phyloP scores from a whole-genome alignment of 1,140 invertebrate genomes.

The Lepidostoma basale region DNA sequence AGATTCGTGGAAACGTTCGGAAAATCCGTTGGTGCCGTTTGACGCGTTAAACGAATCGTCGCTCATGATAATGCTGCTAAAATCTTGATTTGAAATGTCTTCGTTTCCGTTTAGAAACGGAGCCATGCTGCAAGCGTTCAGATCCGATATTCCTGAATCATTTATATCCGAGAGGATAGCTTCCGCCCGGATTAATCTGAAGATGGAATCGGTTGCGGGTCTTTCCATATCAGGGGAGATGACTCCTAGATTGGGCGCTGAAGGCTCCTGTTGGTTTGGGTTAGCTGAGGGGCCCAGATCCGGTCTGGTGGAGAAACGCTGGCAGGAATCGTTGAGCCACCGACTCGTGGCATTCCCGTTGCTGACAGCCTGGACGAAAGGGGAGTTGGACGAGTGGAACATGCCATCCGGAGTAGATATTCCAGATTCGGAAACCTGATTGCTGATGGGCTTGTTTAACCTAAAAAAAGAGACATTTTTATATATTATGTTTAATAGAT shows the following conservation, averaged over 20 bases:
- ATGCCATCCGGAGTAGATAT: constrained; percentile 30
- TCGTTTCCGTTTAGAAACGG: constrained; percentile 20
- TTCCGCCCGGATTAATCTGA: constrained; percentile 36
- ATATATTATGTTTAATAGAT: not conserved
- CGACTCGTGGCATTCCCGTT: constrained; percentile 58
- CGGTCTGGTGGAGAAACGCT: constrained; percentile 43
- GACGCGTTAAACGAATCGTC: constrained; percentile 57
- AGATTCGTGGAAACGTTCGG: constrained; percentile 9
- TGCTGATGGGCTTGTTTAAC: constrained; percentile 25
- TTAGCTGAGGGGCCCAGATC: constrained; percentile 55
- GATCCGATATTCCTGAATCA: constrained; percentile 15
- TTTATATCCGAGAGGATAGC: not conserved
- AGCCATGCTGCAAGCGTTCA: constrained; percentile 11
- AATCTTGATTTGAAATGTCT: constrained; percentile 17
- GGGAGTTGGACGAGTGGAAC: constrained; percentile 31
- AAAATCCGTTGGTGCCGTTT: constrained; percentile 9
- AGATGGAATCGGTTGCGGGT: constrained; percentile 16
- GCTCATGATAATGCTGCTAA: constrained; percentile 50
- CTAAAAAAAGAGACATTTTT: constrained; percentile 8
- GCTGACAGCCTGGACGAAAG: constrained; percentile 25
- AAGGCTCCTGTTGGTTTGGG: too few species aligned
- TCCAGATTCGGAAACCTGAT: constrained; percentile 7
- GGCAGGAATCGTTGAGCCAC: constrained; percentile 60
- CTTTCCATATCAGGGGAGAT: not conserved
- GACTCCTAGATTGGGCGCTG: constrained; percentile 15